Evolutionary conservation across 35 echinoderm and acorn worm genomes (phyloP).

Genomic region (Hemicentrotus pulcherrimus): DNA sequence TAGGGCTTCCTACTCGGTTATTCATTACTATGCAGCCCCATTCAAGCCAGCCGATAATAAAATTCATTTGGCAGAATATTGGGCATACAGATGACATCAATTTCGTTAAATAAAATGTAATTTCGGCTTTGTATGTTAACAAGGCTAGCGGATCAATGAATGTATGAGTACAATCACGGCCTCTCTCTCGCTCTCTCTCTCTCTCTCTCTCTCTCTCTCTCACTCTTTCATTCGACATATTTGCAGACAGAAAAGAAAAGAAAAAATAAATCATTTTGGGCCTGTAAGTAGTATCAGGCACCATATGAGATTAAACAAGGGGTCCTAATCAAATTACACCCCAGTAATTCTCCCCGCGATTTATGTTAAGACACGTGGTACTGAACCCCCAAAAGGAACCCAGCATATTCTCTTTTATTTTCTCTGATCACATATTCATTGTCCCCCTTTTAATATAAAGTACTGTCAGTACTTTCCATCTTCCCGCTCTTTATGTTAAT

Average conservation of each 20-base stretch:
- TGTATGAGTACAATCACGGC: background rate
- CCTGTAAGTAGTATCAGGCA: background rate
- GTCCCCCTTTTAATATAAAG: background rate
- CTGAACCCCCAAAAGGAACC: background rate
- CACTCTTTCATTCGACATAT: background rate
- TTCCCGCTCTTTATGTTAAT: background rate
- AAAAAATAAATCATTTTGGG: background rate
- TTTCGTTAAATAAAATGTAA: background rate
- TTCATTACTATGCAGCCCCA: background rate
- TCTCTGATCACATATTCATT: background rate
- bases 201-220: background rate
- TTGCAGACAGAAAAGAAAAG: background rate
- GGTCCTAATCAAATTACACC: constrained; percentile 21
- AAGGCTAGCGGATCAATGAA: constrained; percentile 10
- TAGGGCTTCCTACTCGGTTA: background rate
- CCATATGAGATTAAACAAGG: constrained; percentile 46
- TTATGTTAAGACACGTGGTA: background rate
- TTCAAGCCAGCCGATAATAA: constrained; percentile 15
- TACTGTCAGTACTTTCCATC: background rate
- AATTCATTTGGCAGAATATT: constrained; percentile 15
- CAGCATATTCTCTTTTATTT: background rate
- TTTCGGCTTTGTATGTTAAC: background rate
- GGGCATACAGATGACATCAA: background rate
- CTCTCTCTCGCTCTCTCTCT: background rate
- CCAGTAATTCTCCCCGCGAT: background rate